Percentiles rank a stretch among this genome's conserved stretches.
Conservation (phyloP, 2,888 invertebrate species). For the Pollenia amentaria region DNA sequence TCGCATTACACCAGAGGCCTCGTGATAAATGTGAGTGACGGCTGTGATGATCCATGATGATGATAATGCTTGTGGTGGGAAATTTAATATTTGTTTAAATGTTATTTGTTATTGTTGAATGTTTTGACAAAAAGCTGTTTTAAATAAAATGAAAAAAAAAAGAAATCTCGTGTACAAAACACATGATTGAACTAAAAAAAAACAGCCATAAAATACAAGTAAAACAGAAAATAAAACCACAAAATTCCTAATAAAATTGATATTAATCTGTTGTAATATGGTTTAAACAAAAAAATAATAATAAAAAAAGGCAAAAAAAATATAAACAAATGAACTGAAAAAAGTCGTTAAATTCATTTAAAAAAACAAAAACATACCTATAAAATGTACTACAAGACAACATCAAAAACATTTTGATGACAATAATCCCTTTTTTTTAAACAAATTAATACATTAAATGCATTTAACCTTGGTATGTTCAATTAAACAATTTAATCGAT, state of each 20-base stretch:
- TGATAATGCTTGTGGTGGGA: constrained; percentile 40
- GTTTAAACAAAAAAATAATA: neutral
- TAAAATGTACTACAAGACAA: neutral
- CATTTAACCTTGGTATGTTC: constrained; percentile 38
- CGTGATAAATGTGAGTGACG: constrained; percentile 59
- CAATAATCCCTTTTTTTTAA: constrained; percentile 53
- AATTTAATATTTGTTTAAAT: constrained; percentile 47
- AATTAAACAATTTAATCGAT: constrained; percentile 51
- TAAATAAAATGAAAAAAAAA: neutral
- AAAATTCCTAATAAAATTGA: constrained; percentile 14
- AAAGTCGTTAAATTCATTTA: neutral
- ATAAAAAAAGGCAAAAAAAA: neutral
- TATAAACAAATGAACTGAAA: neutral
- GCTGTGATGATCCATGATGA: constrained; percentile 51
- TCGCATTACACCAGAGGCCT: constrained; percentile 65
- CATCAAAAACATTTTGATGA: constrained; percentile 26
- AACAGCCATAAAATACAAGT: neutral
- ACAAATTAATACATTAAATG: constrained; percentile 21
- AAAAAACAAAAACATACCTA: neutral
- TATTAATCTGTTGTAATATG: constrained; percentile 33
- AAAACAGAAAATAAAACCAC: constrained; percentile 26
- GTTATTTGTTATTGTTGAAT: constrained; percentile 45
- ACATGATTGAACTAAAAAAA: constrained; percentile 6
- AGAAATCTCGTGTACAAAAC: neutral
- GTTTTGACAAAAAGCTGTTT: constrained; percentile 55